A percentile compares a stretch with the other conserved stretches of the same genome.
Conservation (phyloP, 2,113 vertebrate species). For the Prinia subflava region DNA sequence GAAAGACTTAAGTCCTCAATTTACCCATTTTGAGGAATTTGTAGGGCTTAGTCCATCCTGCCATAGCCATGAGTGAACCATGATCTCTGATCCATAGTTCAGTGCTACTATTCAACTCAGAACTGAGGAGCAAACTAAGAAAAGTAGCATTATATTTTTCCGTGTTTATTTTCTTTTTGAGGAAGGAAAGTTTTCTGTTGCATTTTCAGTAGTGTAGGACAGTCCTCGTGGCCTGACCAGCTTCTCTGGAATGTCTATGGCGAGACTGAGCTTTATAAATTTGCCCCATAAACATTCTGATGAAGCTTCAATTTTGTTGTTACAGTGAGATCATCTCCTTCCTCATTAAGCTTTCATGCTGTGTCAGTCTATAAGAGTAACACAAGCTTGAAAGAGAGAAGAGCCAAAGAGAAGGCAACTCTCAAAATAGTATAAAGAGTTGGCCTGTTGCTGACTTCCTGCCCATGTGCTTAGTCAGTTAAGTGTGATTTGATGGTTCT, state of each 20-base stretch:
- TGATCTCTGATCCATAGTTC: background rate
- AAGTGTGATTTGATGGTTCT: constrained; percentile 31
- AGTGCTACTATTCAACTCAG: background rate
- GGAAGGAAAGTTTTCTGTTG: background rate
- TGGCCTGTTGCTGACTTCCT: constrained; percentile 47
- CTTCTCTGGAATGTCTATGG: constrained; percentile 36
- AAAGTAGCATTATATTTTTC: background rate
- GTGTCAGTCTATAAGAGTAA: constrained; percentile 64
- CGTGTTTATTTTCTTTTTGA: background rate
- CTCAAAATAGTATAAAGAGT: constrained; percentile 54
- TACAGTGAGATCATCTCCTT: constrained; percentile 65
- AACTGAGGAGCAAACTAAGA: background rate
- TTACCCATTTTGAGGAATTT: background rate
- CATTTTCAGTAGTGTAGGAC: background rate
- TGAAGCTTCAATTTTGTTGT: constrained; percentile 57
- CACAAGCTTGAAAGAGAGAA: constrained; percentile 39
- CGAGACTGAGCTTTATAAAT: constrained; percentile 6
- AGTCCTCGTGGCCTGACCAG: background rate
- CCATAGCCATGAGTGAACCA: background rate
- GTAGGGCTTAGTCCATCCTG: background rate
- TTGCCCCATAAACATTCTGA: constrained; percentile 54
- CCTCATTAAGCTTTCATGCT: constrained; percentile 64
- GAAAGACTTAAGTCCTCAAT: background rate
- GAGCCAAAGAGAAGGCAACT: constrained; percentile 48
- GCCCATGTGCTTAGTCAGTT: constrained; percentile 56